A percentile compares a stretch with the other conserved stretches of the same genome.
These are phyloP conservation scores for Atractosteus spatula DNA, from an alignment of 2,113 vertebrate genomes.

Conservation along the genomic window DNA sequence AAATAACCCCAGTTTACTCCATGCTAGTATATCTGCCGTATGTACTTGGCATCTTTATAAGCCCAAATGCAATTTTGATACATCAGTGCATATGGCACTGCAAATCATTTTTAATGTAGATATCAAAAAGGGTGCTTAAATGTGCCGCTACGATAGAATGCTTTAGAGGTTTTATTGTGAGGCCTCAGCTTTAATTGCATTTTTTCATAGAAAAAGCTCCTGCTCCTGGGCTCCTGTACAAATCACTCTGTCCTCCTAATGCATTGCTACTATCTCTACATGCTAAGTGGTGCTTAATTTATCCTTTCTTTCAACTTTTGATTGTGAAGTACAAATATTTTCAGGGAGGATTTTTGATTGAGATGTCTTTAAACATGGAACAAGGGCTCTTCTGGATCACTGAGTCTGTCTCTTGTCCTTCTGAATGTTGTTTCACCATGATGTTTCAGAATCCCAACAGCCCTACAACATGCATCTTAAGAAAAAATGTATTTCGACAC, in stretches of 20 bases:
- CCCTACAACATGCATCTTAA: no score
- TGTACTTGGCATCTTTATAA: slow-evolving; percentile 75
- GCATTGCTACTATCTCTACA: background rate
- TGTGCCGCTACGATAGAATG: slow-evolving; percentile 39
- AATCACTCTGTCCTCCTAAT: background rate
- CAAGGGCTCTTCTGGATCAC: background rate
- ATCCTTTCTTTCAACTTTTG: background rate
- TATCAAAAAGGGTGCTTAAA: slow-evolving; percentile 71
- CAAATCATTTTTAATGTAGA: slow-evolving; percentile 78
- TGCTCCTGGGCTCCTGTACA: background rate
- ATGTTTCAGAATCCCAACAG: no score
- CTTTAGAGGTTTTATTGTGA: background rate
- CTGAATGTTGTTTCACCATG: no score
- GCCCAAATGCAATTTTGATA: slow-evolving; percentile 81
- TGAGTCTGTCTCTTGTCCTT: background rate
- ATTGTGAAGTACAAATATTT: background rate
- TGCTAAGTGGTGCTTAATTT: background rate
- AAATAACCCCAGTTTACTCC: background rate
- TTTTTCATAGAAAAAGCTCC: background rate
- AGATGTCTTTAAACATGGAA: background rate
- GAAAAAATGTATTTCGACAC: no score
- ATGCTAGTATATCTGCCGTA: slow-evolving; percentile 44
- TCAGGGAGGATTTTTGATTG: background rate
- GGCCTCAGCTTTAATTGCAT: background rate
- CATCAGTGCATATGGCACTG: slow-evolving; percentile 72